phyloP scores from a whole-genome alignment of 2,797 vertebrate genomes.

The Sebastes iracundus region DNA sequence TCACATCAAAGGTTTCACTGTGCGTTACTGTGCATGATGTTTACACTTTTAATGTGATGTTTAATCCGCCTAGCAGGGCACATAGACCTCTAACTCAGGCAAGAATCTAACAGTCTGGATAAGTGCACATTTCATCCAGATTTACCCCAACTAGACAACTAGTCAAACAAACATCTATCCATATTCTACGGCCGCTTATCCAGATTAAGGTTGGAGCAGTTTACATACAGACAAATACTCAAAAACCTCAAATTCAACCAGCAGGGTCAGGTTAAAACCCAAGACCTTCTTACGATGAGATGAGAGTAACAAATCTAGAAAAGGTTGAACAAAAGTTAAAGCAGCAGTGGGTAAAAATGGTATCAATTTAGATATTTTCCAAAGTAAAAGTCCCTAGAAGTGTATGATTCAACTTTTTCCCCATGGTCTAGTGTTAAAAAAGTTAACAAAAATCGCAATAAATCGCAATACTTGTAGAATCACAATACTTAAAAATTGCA shows the following conservation, averaged over 20 bases:
- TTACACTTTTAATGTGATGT: background rate
- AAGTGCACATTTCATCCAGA: background rate
- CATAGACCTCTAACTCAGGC: background rate
- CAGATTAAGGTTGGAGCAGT: background rate
- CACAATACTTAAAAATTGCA: too few relatives aligned
- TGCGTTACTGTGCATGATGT: background rate
- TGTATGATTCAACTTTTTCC: too few relatives aligned
- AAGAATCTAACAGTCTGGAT: background rate
- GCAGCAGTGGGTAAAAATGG: too few relatives aligned
- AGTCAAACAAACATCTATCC: background rate
- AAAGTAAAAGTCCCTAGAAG: too few relatives aligned
- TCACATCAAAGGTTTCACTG: background rate
- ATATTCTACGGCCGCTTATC: background rate
- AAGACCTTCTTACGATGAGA: background rate
- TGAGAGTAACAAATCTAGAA: background rate
- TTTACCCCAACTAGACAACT: background rate
- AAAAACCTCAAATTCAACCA: background rate
- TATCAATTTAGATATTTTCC: too few relatives aligned
- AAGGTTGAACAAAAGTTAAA: background rate
- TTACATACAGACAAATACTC: background rate
- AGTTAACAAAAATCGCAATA: too few relatives aligned
- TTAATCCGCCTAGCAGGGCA: background rate
- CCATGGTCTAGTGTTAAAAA: too few relatives aligned
- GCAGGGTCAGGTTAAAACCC: background rate
- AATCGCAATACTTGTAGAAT: too few relatives aligned